Conservation (phyloP, 2,888 invertebrate species). For the Calliphora vomitoria region DNA sequence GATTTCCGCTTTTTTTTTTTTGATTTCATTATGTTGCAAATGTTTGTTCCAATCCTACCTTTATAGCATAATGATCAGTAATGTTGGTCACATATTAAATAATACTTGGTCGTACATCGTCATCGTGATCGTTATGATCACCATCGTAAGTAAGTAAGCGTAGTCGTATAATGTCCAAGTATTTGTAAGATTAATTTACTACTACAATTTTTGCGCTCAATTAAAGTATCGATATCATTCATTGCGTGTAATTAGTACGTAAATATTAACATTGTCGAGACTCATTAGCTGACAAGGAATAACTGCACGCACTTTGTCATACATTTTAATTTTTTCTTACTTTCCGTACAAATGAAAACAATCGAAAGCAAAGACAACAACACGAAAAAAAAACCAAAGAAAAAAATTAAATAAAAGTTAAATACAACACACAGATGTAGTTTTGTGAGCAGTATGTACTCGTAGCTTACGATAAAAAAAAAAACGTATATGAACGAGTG, state of each 20-base stretch:
- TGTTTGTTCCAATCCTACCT: not conserved
- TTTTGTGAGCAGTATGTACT: constrained; percentile 31
- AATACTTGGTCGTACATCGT: constrained; percentile 48
- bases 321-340: constrained; percentile 82
- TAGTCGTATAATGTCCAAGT: constrained; percentile 42
- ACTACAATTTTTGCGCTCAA: constrained; percentile 77
- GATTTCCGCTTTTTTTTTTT: constrained; percentile 67
- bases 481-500: constrained; percentile 60
- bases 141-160: constrained; percentile 19
- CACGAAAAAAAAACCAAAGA: too few relatives aligned
- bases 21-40: not conserved
- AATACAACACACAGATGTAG: constrained; percentile 51
- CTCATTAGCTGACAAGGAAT: constrained; percentile 81
- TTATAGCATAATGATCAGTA: constrained; percentile 63
- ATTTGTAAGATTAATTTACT: constrained; percentile 71
- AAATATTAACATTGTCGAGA: constrained; percentile 75
- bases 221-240: constrained; percentile 83
- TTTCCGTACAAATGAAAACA: constrained; percentile 30
- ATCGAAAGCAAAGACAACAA: constrained; percentile 25
- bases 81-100: constrained; percentile 73
- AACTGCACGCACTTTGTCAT: constrained; percentile 84
- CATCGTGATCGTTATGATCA: constrained; percentile 15
- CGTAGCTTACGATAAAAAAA: constrained; percentile 21
- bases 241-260: constrained; percentile 81
- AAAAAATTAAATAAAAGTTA: constrained; percentile 54